A percentile compares a stretch with the other conserved stretches of the same genome.
Conservation (phyloP, 2,888 invertebrate species). For the Caenorhabditis sp. region DNA sequence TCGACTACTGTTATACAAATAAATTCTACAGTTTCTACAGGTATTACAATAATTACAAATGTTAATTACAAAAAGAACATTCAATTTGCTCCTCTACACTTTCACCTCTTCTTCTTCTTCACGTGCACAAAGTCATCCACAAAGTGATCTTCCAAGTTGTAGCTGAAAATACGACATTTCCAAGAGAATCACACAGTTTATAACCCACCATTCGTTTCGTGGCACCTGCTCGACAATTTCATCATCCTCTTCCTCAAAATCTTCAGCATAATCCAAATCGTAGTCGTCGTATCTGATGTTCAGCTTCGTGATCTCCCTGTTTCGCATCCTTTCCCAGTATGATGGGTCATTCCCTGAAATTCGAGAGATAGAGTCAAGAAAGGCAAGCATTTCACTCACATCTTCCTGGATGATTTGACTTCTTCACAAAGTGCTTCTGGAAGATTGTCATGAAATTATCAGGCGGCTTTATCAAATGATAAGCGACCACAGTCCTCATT, state of each 20-base stretch:
- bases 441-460: conserved; percentile 33
- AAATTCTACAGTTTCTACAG: no score
- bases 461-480: conserved; percentile 47
- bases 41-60: no score
- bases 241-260: background rate
- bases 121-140: conserved; percentile 37
- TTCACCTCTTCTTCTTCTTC: conserved; percentile 11
- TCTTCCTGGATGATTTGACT: conserved; percentile 24
- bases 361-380: no score
- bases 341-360: conserved; percentile 21
- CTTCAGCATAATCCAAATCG: background rate
- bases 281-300: conserved; percentile 40
- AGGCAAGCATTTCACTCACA: conserved; percentile 21
- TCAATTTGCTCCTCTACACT: background rate
- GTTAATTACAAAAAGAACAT: no score
- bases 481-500: conserved; percentile 26
- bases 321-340: conserved; percentile 32
- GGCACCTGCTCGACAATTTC: background rate
- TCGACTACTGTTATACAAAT: background rate
- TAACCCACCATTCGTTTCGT: background rate
- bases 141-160: conserved; percentile 42
- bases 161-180: no score
- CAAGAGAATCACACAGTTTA: background rate
- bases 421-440: conserved; percentile 25
- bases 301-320: background rate